phyloP scores from a whole-genome alignment of 2,797 vertebrate genomes.

The Urocyon cinereoargenteus region DNA sequence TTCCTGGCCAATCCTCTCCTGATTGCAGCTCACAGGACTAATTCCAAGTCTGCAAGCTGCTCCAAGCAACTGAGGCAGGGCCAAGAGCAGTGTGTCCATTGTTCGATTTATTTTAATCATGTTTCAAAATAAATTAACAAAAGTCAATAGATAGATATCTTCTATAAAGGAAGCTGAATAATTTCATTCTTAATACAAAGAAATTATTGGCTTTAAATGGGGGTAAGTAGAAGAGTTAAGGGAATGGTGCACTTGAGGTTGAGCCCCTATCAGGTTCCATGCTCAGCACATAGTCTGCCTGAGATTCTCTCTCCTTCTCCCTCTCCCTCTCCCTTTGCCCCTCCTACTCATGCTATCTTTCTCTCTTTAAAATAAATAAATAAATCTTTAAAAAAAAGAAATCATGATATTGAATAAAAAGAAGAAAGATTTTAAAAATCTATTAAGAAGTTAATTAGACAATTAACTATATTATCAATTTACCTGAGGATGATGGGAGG shows the following conservation, averaged over 20 bases:
- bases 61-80: background rate
- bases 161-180: background rate
- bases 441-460: background rate
- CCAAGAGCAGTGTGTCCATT: background rate
- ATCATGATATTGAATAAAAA: conserved; percentile 13
- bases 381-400: background rate
- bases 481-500: background rate
- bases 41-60: background rate
- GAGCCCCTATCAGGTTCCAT: background rate
- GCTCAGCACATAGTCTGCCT: background rate
- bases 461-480: background rate
- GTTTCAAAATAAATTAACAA: conserved; percentile 44
- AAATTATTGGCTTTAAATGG: background rate
- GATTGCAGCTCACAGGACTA: background rate
- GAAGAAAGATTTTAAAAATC: background rate
- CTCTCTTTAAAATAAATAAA: background rate
- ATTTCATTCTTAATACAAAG: conserved; percentile 9
- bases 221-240: background rate
- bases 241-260: background rate
- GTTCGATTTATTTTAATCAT: background rate
- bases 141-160: background rate
- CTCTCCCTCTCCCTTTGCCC: background rate
- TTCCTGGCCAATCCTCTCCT: background rate
- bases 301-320: background rate
- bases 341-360: background rate